phyloP scores from a whole-genome alignment of 2,888 invertebrate genomes.

The Fabriciana adippe region DNA sequence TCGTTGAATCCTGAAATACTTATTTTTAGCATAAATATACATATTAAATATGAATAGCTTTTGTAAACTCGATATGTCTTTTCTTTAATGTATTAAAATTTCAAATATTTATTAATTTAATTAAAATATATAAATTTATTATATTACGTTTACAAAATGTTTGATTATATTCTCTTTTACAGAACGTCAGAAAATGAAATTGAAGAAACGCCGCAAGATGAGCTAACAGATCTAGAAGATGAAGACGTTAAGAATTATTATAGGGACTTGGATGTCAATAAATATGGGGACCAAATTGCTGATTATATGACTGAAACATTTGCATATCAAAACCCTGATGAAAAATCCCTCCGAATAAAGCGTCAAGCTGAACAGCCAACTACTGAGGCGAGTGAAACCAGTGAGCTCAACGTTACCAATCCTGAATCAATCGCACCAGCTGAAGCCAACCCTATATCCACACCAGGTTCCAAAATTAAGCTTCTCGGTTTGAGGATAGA shows the following conservation, averaged over 20 bases:
- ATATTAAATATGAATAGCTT: no score
- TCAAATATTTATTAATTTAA: no score
- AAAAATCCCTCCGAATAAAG: conserved; percentile 28
- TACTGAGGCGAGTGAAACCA: not conserved
- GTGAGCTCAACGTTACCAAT: not conserved
- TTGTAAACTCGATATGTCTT: no score
- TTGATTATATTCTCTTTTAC: conserved; percentile 17
- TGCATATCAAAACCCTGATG: conserved; percentile 30
- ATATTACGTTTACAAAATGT: no score
- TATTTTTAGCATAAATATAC: no score
- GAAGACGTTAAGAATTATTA: conserved; percentile 40
- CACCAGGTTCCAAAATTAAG: conserved; percentile 38
- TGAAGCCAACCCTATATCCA: no score
- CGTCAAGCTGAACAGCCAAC: conserved; percentile 24
- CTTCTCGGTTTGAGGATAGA: conserved; percentile 67
- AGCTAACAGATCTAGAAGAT: conserved; percentile 40
- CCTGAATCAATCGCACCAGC: not conserved
- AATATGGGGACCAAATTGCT: conserved; percentile 39
- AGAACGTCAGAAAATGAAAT: conserved; percentile 43
- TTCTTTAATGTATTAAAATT: no score
- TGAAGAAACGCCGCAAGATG: conserved; percentile 37
- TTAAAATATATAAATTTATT: no score
- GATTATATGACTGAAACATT: conserved; percentile 49
- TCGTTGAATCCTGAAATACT: no score
- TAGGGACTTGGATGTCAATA: conserved; percentile 50